Conservation (phyloP, 2,113 vertebrate genomes). For the Electrona antarctica region DNA sequence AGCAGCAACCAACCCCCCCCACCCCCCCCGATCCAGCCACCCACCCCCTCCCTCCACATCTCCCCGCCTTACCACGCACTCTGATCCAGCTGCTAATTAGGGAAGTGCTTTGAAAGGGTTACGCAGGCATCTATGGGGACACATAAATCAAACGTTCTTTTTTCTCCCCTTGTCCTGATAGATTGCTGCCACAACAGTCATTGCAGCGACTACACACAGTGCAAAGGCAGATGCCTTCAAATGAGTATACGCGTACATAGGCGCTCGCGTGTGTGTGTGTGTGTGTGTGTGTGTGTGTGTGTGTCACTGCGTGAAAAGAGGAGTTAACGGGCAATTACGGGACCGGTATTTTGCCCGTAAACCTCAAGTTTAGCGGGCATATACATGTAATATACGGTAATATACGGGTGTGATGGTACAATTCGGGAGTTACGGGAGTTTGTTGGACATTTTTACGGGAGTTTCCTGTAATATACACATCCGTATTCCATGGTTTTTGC, state of each 20-base stretch:
- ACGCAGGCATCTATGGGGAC: conserved; percentile 57
- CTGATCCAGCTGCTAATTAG: conserved; percentile 69
- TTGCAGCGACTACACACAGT: conserved; percentile 23
- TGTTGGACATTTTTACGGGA: too few relatives aligned
- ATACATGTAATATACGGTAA: too few relatives aligned
- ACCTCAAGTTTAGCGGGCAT: too few relatives aligned
- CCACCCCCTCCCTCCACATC: conserved; percentile 17
- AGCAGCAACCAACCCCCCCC: conserved; percentile 29
- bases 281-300: background rate
- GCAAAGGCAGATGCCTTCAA: conserved; percentile 17
- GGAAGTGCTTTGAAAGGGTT: conserved; percentile 69
- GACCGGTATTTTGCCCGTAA: too few relatives aligned
- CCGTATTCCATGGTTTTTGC: too few relatives aligned
- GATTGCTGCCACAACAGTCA: background rate
- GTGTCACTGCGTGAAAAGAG: background rate
- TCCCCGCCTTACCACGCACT: conserved; percentile 55
- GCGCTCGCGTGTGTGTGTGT: background rate
- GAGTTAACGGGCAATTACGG: too few relatives aligned
- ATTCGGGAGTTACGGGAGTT: too few relatives aligned
- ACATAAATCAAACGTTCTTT: conserved; percentile 68
- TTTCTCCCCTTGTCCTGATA: background rate
- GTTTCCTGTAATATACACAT: too few relatives aligned
- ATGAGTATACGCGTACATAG: background rate
- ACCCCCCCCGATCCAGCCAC: background rate
- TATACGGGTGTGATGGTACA: too few relatives aligned